Evolutionary conservation across 23 tunicate species (phyloP), one percentile per base, ranked within the genome.

Genomic region (Diplosoma virens): DNA sequence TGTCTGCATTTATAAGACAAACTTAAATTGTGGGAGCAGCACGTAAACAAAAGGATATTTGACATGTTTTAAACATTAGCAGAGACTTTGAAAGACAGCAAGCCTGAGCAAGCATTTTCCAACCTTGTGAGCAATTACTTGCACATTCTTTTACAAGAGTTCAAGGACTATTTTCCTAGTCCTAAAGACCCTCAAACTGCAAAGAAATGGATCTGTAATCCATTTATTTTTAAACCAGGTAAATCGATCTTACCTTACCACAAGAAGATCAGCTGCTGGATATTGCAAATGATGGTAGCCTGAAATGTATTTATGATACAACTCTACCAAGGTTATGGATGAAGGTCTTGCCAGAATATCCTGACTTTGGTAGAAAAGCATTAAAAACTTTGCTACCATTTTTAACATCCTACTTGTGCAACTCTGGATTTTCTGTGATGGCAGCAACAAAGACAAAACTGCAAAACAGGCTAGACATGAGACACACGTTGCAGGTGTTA

Each of bases 1-100:
- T 84, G 54, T 47, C 89, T 84, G 82, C 89, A 30, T 84, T 84
- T 64, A 76, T 66, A 84, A 71, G 59, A n/a, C 73, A 79, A 79
- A 66, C 76, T 79, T 47, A 37, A 67, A 67, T 41, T 79, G 76
- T 67, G 84, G 76, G 73, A 66, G 73, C 66, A 52, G 34, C 79
- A 66, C 66, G 34, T 73, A 52, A 73, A 73, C 79, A 73, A 50
- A 73, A 66, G 71, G 71, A 50, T 33, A 76, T 76, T 58, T 76
- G 69, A n/a, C n/a, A n/a, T n/a, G n/a, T n/a, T n/a, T n/a, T n/a
- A n/a, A n/a, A n/a, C n/a, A n/a, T n/a, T n/a, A n/a, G n/a, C n/a
- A n/a, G n/a, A n/a, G n/a, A n/a, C n/a, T n/a, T n/a, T n/a, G n/a
- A n/a, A n/a, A n/a, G 33, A 65, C 71, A 26, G 3, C 37, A 11